Percentiles rank a stretch among this genome's conserved stretches.
Conservation (phyloP, 2,113 vertebrate genomes). For the Vanacampus margaritifer region DNA sequence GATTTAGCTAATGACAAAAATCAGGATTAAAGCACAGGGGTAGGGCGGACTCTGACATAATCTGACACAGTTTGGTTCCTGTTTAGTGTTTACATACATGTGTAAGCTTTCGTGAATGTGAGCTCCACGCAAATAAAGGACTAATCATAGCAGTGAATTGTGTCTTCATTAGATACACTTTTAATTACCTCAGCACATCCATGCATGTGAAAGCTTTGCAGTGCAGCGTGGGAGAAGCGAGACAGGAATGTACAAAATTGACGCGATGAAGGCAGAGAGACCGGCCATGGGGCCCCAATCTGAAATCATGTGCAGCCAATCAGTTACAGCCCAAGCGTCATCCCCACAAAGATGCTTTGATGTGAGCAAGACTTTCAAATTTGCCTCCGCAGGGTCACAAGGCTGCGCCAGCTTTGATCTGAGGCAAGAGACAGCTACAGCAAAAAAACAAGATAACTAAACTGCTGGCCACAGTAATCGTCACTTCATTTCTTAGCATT, state of each 20-base stretch:
- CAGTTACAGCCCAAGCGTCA: constrained; percentile 62
- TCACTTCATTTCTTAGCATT: no score
- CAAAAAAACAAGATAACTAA: constrained; percentile 20
- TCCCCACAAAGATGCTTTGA: constrained; percentile 67
- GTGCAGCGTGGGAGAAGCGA: constrained; percentile 6
- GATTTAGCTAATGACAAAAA: constrained; percentile 54
- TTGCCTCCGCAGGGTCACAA: constrained; percentile 60
- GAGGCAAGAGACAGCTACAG: constrained; percentile 47
- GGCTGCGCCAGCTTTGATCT: constrained; percentile 57
- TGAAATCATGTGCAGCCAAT: constrained; percentile 68
- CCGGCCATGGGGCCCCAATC: constrained; percentile 36
- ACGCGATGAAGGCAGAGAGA: constrained; percentile 26
- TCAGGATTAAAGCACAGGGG: constrained; percentile 46
- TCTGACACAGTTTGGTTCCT: constrained; percentile 23
- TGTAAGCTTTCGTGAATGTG: background rate
- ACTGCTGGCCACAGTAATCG: background rate
- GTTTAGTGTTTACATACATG: constrained; percentile 1
- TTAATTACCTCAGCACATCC: background rate
- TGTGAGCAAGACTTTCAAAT: constrained; percentile 63
- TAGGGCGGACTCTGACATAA: constrained; percentile 47
- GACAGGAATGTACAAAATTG: constrained; percentile 23
- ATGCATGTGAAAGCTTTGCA: background rate
- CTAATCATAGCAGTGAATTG: background rate
- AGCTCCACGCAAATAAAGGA: background rate
- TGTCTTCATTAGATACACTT: background rate